Evolutionary conservation across 2,888 invertebrate species (phyloP), one percentile per base, ranked within the genome.

Genomic region (Trachelus troglodyta): DNA sequence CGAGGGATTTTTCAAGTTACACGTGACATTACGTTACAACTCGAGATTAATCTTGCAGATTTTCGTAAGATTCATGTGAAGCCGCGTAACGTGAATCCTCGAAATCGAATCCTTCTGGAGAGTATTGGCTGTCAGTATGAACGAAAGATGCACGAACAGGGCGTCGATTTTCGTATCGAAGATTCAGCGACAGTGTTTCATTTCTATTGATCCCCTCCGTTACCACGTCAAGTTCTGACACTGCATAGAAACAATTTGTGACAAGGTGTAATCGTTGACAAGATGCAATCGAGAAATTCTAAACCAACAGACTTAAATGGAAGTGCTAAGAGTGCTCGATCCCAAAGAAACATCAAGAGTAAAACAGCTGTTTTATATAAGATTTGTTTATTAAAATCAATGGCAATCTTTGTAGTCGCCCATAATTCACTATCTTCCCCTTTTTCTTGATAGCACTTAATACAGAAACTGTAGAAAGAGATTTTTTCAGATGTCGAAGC

Each of bases 141-240:
- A 76, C 83, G 84, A 35, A 90, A 88, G 79, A 87, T 92, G 86
- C 77, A 83, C 69, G 87, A 90, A 75, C 88, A 89, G 79, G 89
- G 89, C 77, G 86, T 92, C 34, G 88, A 91, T 81, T 92, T 92
- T 81, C 88, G 88, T 34, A 90, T 92, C 73, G 91, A 92, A 79
- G 89, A 89, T 85, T 85, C 89, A 6, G 83, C 87, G 12, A 89
- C 89, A 11, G 84, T 87, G 69, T 78, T 87, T 71, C 80, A 88
- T 79, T 89, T 87, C 75, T 85, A 87, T 73, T 89, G 37, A 85
- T 56, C 23, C 56, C 23, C 23, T 23, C 23, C 15, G 15, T 4
- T 15, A 1, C 6, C 40, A 11, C 34, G 0, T 40, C 6, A 1
- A 4, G 15, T 40, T 23, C 56, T 56, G 23, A 1, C 56, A 23